Percentiles rank a stretch among this genome's conserved stretches.
Evolutionary conservation across 2,113 vertebrate species (phyloP).

Genomic region (Macroglossus sobrinus): DNA sequence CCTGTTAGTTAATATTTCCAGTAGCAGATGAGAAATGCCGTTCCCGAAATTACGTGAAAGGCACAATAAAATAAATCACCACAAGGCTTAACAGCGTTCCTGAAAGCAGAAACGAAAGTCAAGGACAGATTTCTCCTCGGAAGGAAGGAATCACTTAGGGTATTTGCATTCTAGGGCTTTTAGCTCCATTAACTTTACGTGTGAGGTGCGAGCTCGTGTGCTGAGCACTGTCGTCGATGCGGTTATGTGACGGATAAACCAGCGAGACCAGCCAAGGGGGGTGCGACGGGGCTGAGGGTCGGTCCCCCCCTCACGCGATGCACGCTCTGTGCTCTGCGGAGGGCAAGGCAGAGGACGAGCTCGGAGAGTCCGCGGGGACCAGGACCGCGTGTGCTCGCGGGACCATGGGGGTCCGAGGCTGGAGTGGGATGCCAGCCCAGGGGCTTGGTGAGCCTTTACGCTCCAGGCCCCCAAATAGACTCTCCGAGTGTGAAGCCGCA

Average conservation of each 20-base stretch:
- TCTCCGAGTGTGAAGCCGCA: not conserved
- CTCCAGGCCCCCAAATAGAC: not conserved
- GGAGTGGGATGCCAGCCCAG: too few species aligned
- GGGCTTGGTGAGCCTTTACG: not conserved
- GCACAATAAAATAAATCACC: not conserved
- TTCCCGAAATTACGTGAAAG: not conserved
- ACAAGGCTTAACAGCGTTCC: not conserved
- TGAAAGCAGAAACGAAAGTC: constrained; percentile 26
- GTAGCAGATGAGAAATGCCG: not conserved
- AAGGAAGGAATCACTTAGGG: not conserved
- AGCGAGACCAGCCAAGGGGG: not conserved
- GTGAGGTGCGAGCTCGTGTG: not conserved
- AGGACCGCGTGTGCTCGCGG: not conserved
- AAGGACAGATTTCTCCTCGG: not conserved
- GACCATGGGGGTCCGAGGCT: not conserved
- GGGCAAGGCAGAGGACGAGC: too few species aligned
- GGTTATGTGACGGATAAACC: not conserved
- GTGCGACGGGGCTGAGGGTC: not conserved
- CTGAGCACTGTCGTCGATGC: not conserved
- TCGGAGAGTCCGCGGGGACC: too few species aligned
- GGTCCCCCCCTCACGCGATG: not conserved
- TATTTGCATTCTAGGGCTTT: not conserved
- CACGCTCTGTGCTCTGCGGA: rapidly evolving
- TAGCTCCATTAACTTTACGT: not conserved
- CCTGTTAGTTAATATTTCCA: constrained; percentile 2